phyloP scores from a whole-genome alignment of 2,888 invertebrate species.

The Allygus modestus region DNA sequence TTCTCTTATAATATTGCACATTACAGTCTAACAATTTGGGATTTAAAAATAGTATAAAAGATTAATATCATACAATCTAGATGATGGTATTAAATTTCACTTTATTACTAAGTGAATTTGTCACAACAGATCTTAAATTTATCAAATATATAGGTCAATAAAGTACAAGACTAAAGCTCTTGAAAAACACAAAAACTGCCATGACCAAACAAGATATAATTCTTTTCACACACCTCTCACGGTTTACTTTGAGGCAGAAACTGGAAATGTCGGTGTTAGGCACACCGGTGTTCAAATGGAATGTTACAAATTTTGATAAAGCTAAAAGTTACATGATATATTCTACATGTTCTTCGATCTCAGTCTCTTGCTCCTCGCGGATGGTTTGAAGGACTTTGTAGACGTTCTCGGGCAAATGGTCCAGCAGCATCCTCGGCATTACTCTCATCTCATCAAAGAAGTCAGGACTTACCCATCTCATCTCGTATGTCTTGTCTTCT shows the following conservation, averaged over 20 bases:
- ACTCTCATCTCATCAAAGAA: conserved; percentile 90
- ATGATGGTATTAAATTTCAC: no score
- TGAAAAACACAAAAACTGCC: no score
- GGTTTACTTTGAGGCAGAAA: background rate
- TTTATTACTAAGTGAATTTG: no score
- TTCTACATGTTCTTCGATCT: conserved; percentile 69
- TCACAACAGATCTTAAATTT: no score
- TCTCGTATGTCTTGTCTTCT: conserved; percentile 83
- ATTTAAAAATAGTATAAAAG: background rate
- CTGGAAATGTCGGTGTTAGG: background rate
- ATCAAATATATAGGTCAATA: no score
- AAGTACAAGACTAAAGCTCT: no score
- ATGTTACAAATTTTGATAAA: conserved; percentile 1
- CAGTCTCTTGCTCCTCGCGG: conserved; percentile 74
- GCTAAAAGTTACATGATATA: conserved; percentile 41
- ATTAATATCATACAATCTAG: no score
- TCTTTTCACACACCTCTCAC: no score
- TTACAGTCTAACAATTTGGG: background rate
- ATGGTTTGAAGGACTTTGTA: conserved; percentile 83
- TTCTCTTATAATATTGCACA: background rate
- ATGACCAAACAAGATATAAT: no score
- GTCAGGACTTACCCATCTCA: conserved; percentile 87
- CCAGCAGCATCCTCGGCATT: conserved; percentile 90
- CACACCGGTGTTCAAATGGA: conserved; percentile 5
- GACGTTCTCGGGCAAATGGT: conserved; percentile 91